A percentile compares a stretch with the other conserved stretches of the same genome.
Conservation (phyloP, 1,140 invertebrate genomes). For the Hyles euphorbiae region DNA sequence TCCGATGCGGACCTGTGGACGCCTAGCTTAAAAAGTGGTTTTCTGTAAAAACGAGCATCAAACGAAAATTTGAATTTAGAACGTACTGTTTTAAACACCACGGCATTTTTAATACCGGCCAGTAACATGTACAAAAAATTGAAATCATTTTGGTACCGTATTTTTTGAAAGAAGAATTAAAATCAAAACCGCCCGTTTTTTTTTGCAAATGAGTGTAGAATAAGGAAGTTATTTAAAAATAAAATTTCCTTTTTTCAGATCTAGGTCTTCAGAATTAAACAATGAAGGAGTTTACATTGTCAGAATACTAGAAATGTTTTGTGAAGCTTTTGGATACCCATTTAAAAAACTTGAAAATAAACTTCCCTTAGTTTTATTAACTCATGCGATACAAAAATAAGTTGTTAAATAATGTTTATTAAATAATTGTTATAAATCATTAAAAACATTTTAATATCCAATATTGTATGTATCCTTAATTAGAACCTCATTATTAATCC, state of each 20-base stretch:
- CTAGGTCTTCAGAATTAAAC: constrained; percentile 48
- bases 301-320: constrained; percentile 61
- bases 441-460: not conserved
- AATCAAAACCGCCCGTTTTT: too few relatives aligned
- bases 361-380: constrained; percentile 55
- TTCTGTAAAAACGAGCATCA: too few relatives aligned
- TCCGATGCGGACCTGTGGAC: too few relatives aligned
- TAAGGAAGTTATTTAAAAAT: not conserved
- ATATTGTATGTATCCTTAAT: not conserved
- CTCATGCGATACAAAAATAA: constrained; percentile 38
- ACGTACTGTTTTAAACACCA: too few relatives aligned
- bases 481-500: too few relatives aligned
- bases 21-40: too few relatives aligned
- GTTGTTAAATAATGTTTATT: constrained; percentile 3
- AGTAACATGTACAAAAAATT: too few relatives aligned
- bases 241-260: constrained; percentile 46
- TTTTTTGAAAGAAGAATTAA: too few relatives aligned
- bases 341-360: constrained; percentile 64
- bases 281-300: constrained; percentile 45
- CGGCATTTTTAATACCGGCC: too few relatives aligned
- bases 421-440: not conserved
- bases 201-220: too few relatives aligned
- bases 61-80: too few relatives aligned
- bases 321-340: constrained; percentile 59
- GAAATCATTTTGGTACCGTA: too few relatives aligned